Evolutionary conservation across 2,113 vertebrate genomes (phyloP).

Genomic region (Megaceryle maxima): DNA sequence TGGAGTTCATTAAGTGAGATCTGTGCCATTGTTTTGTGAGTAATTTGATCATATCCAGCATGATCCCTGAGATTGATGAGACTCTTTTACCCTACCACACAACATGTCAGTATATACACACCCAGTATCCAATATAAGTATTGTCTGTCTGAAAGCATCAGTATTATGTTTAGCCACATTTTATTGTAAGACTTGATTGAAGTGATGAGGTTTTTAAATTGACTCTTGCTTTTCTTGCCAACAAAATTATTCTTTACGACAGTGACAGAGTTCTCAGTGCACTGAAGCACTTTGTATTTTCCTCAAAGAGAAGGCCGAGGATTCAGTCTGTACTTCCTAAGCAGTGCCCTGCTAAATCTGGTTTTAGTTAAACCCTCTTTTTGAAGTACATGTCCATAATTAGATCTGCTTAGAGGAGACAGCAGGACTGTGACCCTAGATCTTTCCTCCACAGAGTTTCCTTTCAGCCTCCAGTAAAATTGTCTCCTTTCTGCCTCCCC

Average conservation of each 20-base stretch:
- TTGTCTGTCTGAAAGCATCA: neutral
- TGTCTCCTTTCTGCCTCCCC: constrained; percentile 34
- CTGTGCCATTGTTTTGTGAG: neutral
- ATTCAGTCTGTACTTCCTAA: constrained; percentile 51
- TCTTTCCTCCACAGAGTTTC: constrained; percentile 55
- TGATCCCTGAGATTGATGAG: neutral
- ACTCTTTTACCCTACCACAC: neutral
- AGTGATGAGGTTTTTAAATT: neutral
- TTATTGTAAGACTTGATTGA: neutral
- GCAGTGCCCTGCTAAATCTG: constrained; percentile 54
- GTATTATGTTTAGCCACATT: neutral
- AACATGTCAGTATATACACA: neutral
- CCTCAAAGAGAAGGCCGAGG: constrained; percentile 30
- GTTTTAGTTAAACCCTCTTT: constrained; percentile 68
- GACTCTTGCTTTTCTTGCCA: neutral
- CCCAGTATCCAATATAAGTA: neutral
- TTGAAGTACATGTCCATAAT: constrained; percentile 65
- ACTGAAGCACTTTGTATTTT: constrained; percentile 29
- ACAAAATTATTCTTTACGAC: neutral
- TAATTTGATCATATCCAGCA: neutral
- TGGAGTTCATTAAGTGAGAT: neutral
- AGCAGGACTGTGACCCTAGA: constrained; percentile 56
- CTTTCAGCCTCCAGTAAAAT: constrained; percentile 45
- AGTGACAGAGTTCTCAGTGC: neutral
- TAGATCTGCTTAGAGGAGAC: constrained; percentile 65